Evolutionary conservation across 1,140 invertebrate species (phyloP).

Genomic region (Eulimnadia texana): DNA sequence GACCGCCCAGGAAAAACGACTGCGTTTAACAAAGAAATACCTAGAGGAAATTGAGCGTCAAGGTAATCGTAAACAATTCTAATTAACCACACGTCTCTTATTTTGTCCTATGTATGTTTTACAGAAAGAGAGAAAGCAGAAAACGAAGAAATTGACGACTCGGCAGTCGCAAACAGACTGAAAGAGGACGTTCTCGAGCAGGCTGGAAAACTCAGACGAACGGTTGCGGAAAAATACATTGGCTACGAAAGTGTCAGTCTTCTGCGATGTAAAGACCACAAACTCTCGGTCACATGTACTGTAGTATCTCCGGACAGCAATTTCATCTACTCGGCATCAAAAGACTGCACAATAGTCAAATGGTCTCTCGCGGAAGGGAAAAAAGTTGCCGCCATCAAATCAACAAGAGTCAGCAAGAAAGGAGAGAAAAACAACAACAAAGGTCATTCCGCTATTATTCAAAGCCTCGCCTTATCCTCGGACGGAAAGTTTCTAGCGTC

Average conservation of each 20-base stretch:
- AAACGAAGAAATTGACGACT: conserved; percentile 46
- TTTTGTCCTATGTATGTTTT: conserved; percentile 14
- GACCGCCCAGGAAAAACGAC: conserved; percentile 75
- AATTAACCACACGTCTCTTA: neutral
- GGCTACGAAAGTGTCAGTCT: conserved; percentile 34
- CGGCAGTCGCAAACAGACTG: conserved; percentile 48
- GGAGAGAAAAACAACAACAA: conserved; percentile 26
- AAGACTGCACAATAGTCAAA: conserved; percentile 76
- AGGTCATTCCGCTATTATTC: conserved; percentile 41
- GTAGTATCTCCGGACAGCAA: conserved; percentile 58
- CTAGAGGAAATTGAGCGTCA: conserved; percentile 68
- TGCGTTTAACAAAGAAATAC: conserved; percentile 76
- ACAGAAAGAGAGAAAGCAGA: conserved; percentile 51
- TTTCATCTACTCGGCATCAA: conserved; percentile 67
- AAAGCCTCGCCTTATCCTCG: conserved; percentile 59
- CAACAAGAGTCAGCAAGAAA: conserved; percentile 28
- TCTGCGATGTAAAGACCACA: conserved; percentile 55
- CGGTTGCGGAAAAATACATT: conserved; percentile 51
- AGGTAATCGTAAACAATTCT: conserved; percentile 29
- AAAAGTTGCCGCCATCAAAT: conserved; percentile 31
- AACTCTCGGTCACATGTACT: conserved; percentile 62
- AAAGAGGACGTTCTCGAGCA: conserved; percentile 72
- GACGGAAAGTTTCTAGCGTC: conserved; percentile 73
- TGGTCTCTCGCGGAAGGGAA: conserved; percentile 41
- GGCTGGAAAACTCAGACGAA: conserved; percentile 55